A percentile compares a stretch with the other conserved stretches of the same genome.
Conservation (phyloP, 2,797 vertebrate genomes). For the Anguilla anguilla region DNA sequence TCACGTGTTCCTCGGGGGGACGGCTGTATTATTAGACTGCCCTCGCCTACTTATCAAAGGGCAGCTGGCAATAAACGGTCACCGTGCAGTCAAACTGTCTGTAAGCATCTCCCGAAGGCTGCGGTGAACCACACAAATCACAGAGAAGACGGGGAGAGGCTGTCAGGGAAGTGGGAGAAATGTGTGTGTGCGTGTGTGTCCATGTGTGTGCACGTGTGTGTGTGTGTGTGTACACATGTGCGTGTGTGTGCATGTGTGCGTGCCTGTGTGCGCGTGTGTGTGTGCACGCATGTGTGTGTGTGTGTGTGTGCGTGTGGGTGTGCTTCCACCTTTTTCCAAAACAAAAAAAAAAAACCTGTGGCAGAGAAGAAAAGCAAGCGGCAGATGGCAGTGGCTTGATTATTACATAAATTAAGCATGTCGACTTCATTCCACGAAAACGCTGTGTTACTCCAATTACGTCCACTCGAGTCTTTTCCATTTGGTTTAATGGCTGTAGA, state of each 20-base stretch:
- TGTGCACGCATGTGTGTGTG: too few species aligned
- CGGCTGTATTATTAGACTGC: neutral
- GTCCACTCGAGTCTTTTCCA: neutral
- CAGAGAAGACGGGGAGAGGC: neutral
- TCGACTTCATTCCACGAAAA: neutral
- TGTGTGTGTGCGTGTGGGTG: neutral
- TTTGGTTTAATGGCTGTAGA: neutral
- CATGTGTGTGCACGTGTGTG: neutral
- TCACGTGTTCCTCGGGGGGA: neutral
- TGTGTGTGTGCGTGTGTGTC: neutral
- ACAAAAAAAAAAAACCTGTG: neutral
- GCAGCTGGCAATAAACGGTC: neutral
- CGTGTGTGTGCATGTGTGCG: neutral
- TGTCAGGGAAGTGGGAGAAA: neutral
- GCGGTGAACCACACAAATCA: neutral
- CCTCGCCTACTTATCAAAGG: neutral
- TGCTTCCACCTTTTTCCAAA: neutral
- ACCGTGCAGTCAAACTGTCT: neutral
- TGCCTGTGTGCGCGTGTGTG: neutral
- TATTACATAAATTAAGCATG: neutral
- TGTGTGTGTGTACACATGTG: neutral
- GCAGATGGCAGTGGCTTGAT: neutral
- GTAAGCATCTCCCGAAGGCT: neutral
- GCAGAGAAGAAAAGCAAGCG: neutral
- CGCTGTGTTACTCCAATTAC: neutral